A percentile compares a stretch with the other conserved stretches of the same genome.
Evolutionary conservation across 2,113 vertebrate genomes (phyloP).

Genomic region (Mormyrus iriodes): DNA sequence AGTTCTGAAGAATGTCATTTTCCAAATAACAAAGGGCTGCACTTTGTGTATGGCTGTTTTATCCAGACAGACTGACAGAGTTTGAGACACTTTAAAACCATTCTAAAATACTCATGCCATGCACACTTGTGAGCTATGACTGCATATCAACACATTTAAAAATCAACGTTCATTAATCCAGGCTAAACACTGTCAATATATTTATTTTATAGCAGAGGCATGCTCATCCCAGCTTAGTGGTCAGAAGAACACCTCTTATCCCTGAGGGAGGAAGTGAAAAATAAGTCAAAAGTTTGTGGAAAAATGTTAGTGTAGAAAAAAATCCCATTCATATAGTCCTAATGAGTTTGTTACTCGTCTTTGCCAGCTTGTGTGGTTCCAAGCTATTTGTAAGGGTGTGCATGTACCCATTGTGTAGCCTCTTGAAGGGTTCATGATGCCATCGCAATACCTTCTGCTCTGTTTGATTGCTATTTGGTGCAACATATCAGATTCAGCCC

Average conservation of each 20-base stretch:
- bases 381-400: neutral
- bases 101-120: neutral
- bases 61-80: neutral
- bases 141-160: too few relatives aligned
- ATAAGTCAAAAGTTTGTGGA: too few relatives aligned
- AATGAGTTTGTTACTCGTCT: neutral
- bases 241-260: neutral
- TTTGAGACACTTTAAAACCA: too few relatives aligned
- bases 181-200: too few relatives aligned
- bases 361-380: neutral
- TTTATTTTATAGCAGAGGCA: neutral
- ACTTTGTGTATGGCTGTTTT: neutral
- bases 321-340: neutral
- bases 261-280: too few relatives aligned
- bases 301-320: neutral
- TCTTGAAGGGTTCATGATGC: neutral
- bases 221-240: neutral
- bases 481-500: neutral
- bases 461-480: too few relatives aligned
- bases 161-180: too few relatives aligned
- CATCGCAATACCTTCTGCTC: too few relatives aligned
- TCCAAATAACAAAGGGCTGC: neutral
- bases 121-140: too few relatives aligned
- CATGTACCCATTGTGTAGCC: neutral
- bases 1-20: too few relatives aligned